phyloP scores from a whole-genome alignment of 2,113 vertebrate species.

The Regulus satrapa region DNA sequence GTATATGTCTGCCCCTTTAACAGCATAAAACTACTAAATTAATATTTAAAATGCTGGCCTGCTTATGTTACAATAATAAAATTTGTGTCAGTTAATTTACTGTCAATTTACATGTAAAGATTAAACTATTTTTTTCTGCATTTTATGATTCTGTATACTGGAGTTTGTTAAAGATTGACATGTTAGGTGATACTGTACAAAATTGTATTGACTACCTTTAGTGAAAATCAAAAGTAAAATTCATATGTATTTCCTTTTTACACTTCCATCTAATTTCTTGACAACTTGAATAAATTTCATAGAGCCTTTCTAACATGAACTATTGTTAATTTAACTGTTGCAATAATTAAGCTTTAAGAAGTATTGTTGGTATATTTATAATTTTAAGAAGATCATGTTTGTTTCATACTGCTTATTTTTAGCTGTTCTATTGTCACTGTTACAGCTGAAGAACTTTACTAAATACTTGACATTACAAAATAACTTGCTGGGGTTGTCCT shows the following conservation, averaged over 20 bases:
- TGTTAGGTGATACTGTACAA: slow-evolving; percentile 66
- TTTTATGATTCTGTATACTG: slow-evolving; percentile 66
- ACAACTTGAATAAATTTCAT: slow-evolving; percentile 75
- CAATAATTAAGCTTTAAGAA: slow-evolving; percentile 70
- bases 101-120: slow-evolving; percentile 61
- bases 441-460: slow-evolving; percentile 64
- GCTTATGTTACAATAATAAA: slow-evolving; percentile 52
- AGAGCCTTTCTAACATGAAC: slow-evolving; percentile 71
- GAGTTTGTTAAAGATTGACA: slow-evolving; percentile 60
- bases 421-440: slow-evolving; percentile 64
- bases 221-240: slow-evolving; percentile 68
- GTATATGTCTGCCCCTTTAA: slow-evolving; percentile 21
- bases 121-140: slow-evolving; percentile 56
- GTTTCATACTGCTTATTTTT: slow-evolving; percentile 69
- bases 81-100: slow-evolving; percentile 36
- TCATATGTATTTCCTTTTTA: slow-evolving; percentile 69
- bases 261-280: slow-evolving; percentile 69
- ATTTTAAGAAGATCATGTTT: slow-evolving; percentile 64
- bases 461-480: slow-evolving; percentile 55
- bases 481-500: slow-evolving; percentile 63
- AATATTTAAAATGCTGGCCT: slow-evolving; percentile 56
- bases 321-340: slow-evolving; percentile 66
- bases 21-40: slow-evolving; percentile 16
- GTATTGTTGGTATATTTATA: slow-evolving; percentile 68
- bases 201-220: slow-evolving; percentile 66